Evolutionary conservation across 2,797 vertebrate species (phyloP).

Genomic region (Schizopygopsis malacanthus): DNA sequence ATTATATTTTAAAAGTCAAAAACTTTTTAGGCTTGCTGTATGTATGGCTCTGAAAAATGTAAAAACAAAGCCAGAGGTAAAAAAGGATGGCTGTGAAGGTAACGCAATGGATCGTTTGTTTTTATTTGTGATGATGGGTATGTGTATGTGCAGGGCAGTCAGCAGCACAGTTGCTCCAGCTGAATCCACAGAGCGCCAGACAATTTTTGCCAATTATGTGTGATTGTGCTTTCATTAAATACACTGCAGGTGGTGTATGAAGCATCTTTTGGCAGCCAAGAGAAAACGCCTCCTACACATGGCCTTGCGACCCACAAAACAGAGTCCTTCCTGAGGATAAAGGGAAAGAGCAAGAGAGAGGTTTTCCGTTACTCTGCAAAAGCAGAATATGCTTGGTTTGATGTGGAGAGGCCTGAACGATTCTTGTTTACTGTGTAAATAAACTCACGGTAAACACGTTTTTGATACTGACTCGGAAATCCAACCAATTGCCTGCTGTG

Average conservation of each 20-base stretch:
- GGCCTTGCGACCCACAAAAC: conserved; percentile 53
- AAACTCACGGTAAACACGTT: not conserved
- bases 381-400: conserved; percentile 47
- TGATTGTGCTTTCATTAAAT: conserved; percentile 70
- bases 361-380: conserved; percentile 37
- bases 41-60: not conserved
- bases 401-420: conserved; percentile 26
- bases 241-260: conserved; percentile 67
- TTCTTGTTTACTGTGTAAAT: conserved; percentile 21
- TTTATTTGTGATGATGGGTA: conserved; percentile 40
- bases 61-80: conserved; percentile 28
- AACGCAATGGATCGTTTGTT: conserved; percentile 24
- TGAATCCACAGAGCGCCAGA: conserved; percentile 56
- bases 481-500: not conserved
- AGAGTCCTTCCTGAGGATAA: conserved; percentile 39
- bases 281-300: conserved; percentile 57
- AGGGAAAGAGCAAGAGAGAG: conserved; percentile 2
- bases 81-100: conserved; percentile 33
- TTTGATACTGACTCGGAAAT: not conserved
- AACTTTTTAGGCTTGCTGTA: not conserved
- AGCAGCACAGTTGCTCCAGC: conserved; percentile 47
- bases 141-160: conserved; percentile 48
- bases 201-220: conserved; percentile 66
- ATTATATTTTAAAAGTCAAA: not conserved
- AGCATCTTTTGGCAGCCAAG: conserved; percentile 61